These are phyloP conservation scores for Drosophila siamana DNA, from an alignment of 2,888 invertebrate species.

Conservation along the genomic window DNA sequence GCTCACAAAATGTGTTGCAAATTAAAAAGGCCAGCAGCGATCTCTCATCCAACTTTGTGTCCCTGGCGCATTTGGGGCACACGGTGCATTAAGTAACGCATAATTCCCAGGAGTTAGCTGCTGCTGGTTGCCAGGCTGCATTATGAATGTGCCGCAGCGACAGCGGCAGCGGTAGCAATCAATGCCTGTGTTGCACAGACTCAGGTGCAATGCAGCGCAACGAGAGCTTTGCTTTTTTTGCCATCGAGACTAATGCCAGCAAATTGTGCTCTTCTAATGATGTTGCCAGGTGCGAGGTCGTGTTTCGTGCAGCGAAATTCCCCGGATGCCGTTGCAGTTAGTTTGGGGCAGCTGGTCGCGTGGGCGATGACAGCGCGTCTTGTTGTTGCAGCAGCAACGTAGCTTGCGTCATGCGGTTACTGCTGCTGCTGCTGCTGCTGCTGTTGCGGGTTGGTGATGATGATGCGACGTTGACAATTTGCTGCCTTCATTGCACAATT, in stretches of 20 bases:
- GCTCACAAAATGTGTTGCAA: too few species aligned
- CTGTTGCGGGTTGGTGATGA: too few species aligned
- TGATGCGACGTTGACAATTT: conserved; percentile 30
- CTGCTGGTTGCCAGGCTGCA: too few species aligned
- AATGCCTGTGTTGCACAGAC: too few species aligned
- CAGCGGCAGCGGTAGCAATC: too few species aligned
- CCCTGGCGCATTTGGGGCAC: too few species aligned
- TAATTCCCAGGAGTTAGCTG: too few species aligned
- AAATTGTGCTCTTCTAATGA: conserved; percentile 17
- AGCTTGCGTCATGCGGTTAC: conserved; percentile 43
- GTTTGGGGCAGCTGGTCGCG: background rate
- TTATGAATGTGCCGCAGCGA: too few species aligned
- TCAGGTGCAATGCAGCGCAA: too few species aligned
- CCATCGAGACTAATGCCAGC: conserved; percentile 2
- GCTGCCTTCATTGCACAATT: conserved; percentile 30
- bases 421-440: background rate
- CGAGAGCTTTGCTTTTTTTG: conserved; percentile 6
- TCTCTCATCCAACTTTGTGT: too few species aligned
- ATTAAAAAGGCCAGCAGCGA: too few species aligned
- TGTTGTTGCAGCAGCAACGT: background rate
- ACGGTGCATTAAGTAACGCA: too few species aligned
- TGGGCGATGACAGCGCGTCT: conserved; percentile 14
- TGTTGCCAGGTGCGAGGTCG: background rate
- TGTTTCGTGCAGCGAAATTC: background rate
- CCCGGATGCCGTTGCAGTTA: conserved; percentile 34